Conservation (phyloP, 1,140 invertebrate genomes). For the Colletes latitarsis region DNA sequence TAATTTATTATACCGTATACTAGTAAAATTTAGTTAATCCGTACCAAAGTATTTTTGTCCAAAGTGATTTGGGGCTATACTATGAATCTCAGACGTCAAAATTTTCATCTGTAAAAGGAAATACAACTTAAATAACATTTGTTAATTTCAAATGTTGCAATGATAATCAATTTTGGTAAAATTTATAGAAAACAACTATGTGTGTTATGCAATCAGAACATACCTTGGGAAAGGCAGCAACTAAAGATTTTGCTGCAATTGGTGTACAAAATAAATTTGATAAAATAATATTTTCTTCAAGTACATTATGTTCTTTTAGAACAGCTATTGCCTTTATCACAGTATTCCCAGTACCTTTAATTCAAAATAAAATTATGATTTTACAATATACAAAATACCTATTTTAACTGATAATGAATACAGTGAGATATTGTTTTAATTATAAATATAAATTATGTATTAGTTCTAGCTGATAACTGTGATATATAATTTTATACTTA, state of each 20-base stretch:
- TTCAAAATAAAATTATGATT: constrained; percentile 30
- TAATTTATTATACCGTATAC: constrained; percentile 41
- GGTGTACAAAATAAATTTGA: constrained; percentile 98
- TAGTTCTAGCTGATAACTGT: background rate
- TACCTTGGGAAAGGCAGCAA: constrained; percentile 92
- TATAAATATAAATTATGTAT: background rate
- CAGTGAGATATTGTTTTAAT: background rate
- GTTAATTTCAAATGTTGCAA: too few relatives aligned
- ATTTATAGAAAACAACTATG: background rate
- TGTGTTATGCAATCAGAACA: background rate
- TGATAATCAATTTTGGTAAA: background rate
- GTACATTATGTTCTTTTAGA: constrained; percentile 95
- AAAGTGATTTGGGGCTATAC: constrained; percentile 98
- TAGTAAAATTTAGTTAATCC: constrained; percentile 85
- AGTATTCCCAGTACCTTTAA: constrained; percentile 92
- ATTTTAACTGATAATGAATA: too few relatives aligned
- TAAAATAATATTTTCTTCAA: constrained; percentile 96
- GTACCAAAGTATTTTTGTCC: constrained; percentile 99
- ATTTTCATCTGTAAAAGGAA: constrained; percentile 90
- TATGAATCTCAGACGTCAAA: constrained; percentile 96
- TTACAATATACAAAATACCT: too few relatives aligned
- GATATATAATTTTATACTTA: constrained; percentile 75
- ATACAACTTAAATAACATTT: background rate
- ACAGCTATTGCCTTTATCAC: constrained; percentile 96
- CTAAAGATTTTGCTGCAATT: constrained; percentile 92